Percentiles rank a stretch among this genome's conserved stretches.
Evolutionary conservation across 2,797 vertebrate genomes (phyloP).

Genomic region (Arnoldichthys spilopterus): DNA sequence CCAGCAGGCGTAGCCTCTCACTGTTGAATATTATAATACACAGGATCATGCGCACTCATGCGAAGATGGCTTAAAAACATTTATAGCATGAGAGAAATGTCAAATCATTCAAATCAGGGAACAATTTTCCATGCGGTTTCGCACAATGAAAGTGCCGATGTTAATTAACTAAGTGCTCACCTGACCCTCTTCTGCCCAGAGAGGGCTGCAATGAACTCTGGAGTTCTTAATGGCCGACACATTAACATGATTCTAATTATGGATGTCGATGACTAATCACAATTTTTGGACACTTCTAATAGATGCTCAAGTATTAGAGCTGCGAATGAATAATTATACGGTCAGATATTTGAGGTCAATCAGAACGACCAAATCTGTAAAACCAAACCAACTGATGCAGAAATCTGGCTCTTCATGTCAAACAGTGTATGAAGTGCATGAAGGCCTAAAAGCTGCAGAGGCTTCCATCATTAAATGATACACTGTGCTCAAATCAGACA

Average conservation of each 20-base stretch:
- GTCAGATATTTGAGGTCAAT: constrained; percentile 7
- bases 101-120: background rate
- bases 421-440: background rate
- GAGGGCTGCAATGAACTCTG: constrained; percentile 6
- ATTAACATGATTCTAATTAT: constrained; percentile 5
- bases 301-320: background rate
- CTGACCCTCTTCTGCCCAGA: constrained; percentile 11
- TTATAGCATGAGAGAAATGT: background rate
- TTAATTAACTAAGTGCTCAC: constrained; percentile 15
- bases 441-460: background rate
- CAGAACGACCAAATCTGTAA: background rate
- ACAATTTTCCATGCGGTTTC: background rate
- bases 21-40: background rate
- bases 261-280: constrained; percentile 6
- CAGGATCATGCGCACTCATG: background rate
- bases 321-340: background rate
- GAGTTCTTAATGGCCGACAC: constrained; percentile 1
- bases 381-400: background rate
- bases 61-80: constrained; percentile 5
- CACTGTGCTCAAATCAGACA: background rate
- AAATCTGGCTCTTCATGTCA: background rate
- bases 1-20: background rate
- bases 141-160: background rate
- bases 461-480: background rate
- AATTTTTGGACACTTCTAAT: constrained; percentile 10